Evolutionary conservation across 2,113 vertebrate genomes (phyloP).

Genomic region (Albula goreensis): DNA sequence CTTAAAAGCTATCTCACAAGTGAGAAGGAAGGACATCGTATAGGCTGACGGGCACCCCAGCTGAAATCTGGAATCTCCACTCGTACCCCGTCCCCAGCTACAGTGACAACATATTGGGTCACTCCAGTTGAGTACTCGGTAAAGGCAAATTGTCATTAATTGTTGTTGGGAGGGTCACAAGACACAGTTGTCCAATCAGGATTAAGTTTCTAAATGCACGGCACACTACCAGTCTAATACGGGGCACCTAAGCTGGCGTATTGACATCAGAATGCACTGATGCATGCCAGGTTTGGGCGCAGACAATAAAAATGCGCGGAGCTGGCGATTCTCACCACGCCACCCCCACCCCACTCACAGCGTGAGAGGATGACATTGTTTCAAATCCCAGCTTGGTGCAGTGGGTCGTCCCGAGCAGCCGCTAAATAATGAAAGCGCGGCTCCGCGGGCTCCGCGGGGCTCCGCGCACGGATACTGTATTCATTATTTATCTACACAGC

Average conservation of each 20-base stretch:
- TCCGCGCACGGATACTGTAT: neutral
- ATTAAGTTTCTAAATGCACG: too few species aligned
- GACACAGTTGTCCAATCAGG: too few species aligned
- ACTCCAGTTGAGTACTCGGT: too few species aligned
- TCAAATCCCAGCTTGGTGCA: neutral
- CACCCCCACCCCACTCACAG: neutral
- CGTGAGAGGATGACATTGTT: neutral
- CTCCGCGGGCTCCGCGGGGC: too few species aligned
- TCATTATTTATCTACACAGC: neutral
- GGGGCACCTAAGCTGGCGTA: too few species aligned
- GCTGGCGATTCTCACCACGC: neutral
- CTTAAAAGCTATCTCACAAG: neutral
- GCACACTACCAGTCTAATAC: too few species aligned
- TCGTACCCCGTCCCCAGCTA: neutral
- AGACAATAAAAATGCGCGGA: neutral
- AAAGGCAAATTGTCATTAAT: too few species aligned
- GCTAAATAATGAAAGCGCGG: too few species aligned
- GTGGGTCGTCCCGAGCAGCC: neutral
- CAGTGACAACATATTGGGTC: neutral
- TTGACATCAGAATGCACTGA: neutral
- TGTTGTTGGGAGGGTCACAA: too few species aligned
- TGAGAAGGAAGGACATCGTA: neutral
- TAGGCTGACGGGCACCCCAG: neutral
- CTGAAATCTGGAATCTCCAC: neutral
- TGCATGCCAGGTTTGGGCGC: neutral